Evolutionary conservation across 2,888 invertebrate species (phyloP).

Genomic region (Iphiclides podalirius): DNA sequence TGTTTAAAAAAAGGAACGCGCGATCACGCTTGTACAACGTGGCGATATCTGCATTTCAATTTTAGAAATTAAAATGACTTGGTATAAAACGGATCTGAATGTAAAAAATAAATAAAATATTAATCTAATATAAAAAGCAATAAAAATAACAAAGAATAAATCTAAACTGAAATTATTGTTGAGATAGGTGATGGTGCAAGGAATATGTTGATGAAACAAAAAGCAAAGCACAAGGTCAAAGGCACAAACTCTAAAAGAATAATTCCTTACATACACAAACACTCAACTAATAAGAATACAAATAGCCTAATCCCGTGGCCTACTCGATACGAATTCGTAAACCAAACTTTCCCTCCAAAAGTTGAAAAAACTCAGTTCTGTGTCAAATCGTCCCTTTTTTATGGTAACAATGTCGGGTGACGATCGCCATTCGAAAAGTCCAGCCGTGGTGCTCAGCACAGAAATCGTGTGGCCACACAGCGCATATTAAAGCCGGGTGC

Average conservation of each 20-base stretch:
- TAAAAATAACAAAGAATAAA: neutral
- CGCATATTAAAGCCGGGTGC: constrained; percentile 58
- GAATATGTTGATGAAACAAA: too few species aligned
- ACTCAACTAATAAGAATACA: constrained; percentile 12
- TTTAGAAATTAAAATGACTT: too few species aligned
- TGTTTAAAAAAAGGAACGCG: constrained; percentile 64
- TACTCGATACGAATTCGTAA: constrained; percentile 35
- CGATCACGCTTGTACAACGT: constrained; percentile 54
- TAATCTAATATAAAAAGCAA: too few species aligned
- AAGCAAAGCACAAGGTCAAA: neutral
- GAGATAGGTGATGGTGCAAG: neutral
- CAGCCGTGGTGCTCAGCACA: constrained; percentile 59
- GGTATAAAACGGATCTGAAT: too few species aligned
- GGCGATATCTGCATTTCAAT: constrained; percentile 34
- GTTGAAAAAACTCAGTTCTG: constrained; percentile 29
- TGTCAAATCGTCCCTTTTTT: constrained; percentile 36
- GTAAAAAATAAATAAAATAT: too few species aligned
- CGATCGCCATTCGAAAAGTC: constrained; percentile 74
- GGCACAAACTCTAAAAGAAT: constrained; percentile 11
- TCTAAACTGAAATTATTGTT: neutral
- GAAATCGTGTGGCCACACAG: constrained; percentile 61
- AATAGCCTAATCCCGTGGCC: constrained; percentile 23
- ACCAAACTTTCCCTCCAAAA: constrained; percentile 57
- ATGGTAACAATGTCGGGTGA: constrained; percentile 35
- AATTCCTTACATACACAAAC: neutral